Conservation (phyloP, 2,113 vertebrate genomes). For the Saimiri boliviensis region DNA sequence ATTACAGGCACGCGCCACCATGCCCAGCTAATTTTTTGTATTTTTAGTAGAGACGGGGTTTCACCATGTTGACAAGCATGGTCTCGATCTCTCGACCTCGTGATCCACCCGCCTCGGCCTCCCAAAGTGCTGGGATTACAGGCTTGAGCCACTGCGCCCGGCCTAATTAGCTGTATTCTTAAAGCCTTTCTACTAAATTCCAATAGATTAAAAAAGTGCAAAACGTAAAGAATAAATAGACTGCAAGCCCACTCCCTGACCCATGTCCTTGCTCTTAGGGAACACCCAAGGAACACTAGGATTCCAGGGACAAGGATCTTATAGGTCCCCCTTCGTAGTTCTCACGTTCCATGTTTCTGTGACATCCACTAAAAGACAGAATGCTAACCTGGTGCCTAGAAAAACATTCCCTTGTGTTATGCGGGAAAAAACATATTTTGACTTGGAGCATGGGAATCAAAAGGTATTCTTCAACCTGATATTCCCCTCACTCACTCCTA, state of each 20-base stretch:
- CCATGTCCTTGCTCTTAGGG: background rate
- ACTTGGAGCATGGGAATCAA: background rate
- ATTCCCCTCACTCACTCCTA: background rate
- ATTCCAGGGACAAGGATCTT: background rate
- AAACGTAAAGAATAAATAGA: background rate
- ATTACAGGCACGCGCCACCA: too few species aligned
- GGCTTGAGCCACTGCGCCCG: too few species aligned
- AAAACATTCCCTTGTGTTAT: background rate
- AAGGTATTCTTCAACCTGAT: background rate
- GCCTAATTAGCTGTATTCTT: background rate
- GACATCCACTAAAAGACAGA: background rate
- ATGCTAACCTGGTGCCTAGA: background rate
- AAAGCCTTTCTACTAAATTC: background rate
- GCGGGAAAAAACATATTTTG: background rate
- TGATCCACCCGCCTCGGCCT: too few species aligned
- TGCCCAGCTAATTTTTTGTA: too few species aligned
- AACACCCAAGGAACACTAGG: background rate
- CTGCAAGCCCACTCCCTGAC: background rate
- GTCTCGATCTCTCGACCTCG: too few species aligned
- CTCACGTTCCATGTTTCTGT: background rate
- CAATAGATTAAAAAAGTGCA: background rate
- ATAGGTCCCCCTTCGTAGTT: background rate
- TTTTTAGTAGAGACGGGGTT: too few species aligned
- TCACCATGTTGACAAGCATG: too few species aligned
- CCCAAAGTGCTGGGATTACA: too few species aligned